Evolutionary conservation across 1,140 invertebrate genomes (phyloP).

Genomic region (Megathymus violae): DNA sequence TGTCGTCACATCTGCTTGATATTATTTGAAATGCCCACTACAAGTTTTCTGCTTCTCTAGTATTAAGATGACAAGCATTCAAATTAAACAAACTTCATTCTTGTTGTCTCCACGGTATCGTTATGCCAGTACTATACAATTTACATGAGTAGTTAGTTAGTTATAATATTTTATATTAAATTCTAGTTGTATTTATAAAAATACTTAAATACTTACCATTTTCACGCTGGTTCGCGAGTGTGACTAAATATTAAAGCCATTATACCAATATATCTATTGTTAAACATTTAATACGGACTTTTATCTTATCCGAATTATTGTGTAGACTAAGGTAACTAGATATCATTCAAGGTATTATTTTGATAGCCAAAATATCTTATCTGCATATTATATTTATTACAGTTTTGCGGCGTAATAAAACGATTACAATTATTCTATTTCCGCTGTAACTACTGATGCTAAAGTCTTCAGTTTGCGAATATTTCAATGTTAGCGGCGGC

Average conservation of each 20-base stretch:
- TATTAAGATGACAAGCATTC: too few species aligned
- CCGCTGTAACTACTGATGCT: too few species aligned
- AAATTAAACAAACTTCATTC: too few species aligned
- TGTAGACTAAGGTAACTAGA: not conserved
- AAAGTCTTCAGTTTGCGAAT: too few species aligned
- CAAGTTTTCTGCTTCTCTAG: too few species aligned
- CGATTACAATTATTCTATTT: not conserved
- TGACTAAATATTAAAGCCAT: slow-evolving; percentile 21
- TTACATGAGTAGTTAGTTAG: too few species aligned
- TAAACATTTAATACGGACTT: not conserved
- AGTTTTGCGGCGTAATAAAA: not conserved
- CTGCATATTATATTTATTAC: slow-evolving; percentile 3
- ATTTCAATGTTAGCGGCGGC: too few species aligned
- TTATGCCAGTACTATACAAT: too few species aligned
- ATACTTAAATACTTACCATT: slow-evolving; percentile 52
- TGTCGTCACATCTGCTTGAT: too few species aligned
- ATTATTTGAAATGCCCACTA: too few species aligned
- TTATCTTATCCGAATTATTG: slow-evolving; percentile 27
- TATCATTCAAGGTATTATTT: slow-evolving; percentile 7
- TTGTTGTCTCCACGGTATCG: too few species aligned
- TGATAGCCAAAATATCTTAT: slow-evolving; percentile 4
- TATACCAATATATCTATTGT: slow-evolving; percentile 32
- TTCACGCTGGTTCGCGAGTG: slow-evolving; percentile 46
- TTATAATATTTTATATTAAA: too few species aligned
- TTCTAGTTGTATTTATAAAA: slow-evolving; percentile 11